Evolutionary conservation across 2,888 invertebrate species (phyloP), one percentile per base, ranked within the genome.

Genomic region (Eurois occulta): DNA sequence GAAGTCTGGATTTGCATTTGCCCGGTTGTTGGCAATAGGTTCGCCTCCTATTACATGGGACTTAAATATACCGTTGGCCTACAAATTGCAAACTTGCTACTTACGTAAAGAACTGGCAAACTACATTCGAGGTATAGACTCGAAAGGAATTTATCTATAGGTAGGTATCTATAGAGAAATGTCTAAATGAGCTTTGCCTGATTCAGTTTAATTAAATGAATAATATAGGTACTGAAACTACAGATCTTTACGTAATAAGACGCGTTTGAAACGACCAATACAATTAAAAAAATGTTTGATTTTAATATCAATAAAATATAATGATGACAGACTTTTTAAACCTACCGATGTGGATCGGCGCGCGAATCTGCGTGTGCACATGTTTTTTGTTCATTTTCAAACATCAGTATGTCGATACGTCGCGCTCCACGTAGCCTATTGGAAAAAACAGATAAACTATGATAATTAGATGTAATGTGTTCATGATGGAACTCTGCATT

Each of bases 371-470:
- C 94, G 94, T 94, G 94, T 83, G 88, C 86, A 90, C 91, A 89
- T 89, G 95, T 94, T 80, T 80, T 95, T 95, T 93, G 91, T 92
- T 91, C 90, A 93, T 94, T 95, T 95, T 92, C 93, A 93, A 84
- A 92, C 93, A 93, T 91, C 91, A 92, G 90, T 91, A 93, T 94
- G 94, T 91, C 93, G 93, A 95, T 94, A 93, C 94, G 94, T 94
- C 91, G 91, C 95, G 96, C 95, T 95, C 93, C 94, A 94, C 91
- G 94, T 95, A 95, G 86, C 92, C 93, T 93, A 95, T 96, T 95
- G 95, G 95, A 94, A 96, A 96, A 96, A 95, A 94, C 94, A 95
- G 95, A 96, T 95, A 95, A 95, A 95, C 90, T 95, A 95, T 95
- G 94, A 95, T 96, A 96, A 96, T 95, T 95, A 94, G 88, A 94